Evolutionary conservation across 2,797 vertebrate genomes (phyloP).

Genomic region (Tragelaphus oryx): DNA sequence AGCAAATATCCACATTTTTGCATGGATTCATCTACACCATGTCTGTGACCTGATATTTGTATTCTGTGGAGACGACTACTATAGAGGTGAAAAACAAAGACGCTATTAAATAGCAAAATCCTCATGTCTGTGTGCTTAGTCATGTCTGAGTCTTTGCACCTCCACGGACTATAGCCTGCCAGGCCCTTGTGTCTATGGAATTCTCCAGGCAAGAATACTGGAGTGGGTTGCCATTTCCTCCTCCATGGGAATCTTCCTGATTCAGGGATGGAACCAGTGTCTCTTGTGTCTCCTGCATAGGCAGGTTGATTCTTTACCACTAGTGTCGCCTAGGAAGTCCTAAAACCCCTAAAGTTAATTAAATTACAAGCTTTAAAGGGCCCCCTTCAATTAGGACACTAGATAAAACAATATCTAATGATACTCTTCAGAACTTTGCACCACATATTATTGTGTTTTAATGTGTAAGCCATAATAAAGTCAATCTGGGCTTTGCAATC

Average conservation of each 20-base stretch:
- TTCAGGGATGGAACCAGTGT: neutral
- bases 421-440: neutral
- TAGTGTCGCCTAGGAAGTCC: neutral
- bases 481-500: neutral
- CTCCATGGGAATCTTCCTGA: rapidly evolving
- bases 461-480: neutral
- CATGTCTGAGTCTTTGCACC: neutral
- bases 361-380: neutral
- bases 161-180: rapidly evolving
- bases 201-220: neutral
- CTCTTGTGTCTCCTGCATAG: neutral
- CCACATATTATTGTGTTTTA: neutral
- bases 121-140: neutral
- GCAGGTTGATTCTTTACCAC: neutral
- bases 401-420: neutral
- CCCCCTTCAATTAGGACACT: neutral
- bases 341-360: neutral
- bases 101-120: neutral
- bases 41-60: neutral
- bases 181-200: neutral
- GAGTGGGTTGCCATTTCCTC: neutral
- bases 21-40: neutral
- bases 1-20: neutral
- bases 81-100: neutral
- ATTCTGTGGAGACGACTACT: neutral